These are phyloP conservation scores for Eretmocerus hayati DNA, from an alignment of 2,888 invertebrate genomes.

Conservation along the genomic window DNA sequence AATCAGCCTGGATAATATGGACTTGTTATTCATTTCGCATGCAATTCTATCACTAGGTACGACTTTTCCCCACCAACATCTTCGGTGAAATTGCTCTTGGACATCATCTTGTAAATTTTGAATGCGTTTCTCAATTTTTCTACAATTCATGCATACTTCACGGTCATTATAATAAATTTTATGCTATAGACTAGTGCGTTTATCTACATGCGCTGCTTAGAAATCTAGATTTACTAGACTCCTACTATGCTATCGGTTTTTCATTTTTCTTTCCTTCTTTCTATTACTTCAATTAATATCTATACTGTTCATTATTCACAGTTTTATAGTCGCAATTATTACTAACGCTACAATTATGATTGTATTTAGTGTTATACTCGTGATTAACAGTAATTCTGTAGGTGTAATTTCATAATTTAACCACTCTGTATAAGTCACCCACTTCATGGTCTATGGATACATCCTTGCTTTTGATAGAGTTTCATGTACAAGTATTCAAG, in stretches of 20 bases:
- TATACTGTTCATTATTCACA: conserved; percentile 17
- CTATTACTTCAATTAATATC: conserved; percentile 18
- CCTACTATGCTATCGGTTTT: conserved; percentile 26
- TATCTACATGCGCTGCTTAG: conserved; percentile 22
- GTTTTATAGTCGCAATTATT: conserved; percentile 18
- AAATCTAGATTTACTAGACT: conserved; percentile 22
- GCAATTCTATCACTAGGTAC: too few relatives aligned
- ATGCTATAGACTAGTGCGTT: conserved; percentile 18
- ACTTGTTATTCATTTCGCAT: too few relatives aligned
- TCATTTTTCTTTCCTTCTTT: conserved; percentile 18
- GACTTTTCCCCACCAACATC: too few relatives aligned
- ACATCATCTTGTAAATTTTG: too few relatives aligned
- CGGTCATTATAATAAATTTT: conserved; percentile 17
- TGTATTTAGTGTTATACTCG: conserved; percentile 23
- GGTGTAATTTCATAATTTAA: conserved; percentile 3
- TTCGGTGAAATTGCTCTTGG: too few relatives aligned
- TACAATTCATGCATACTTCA: conserved; percentile 22
- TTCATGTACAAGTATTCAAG: too few relatives aligned
- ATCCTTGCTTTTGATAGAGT: too few relatives aligned
- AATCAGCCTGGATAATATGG: too few relatives aligned
- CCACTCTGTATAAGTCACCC: neutral
- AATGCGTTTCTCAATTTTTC: conserved; percentile 24
- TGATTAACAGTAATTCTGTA: conserved; percentile 18
- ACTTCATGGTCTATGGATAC: too few relatives aligned
- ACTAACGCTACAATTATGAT: conserved; percentile 16